Conservation (phyloP, 2,797 vertebrate species). For the Threskiornis aethiopicus region DNA sequence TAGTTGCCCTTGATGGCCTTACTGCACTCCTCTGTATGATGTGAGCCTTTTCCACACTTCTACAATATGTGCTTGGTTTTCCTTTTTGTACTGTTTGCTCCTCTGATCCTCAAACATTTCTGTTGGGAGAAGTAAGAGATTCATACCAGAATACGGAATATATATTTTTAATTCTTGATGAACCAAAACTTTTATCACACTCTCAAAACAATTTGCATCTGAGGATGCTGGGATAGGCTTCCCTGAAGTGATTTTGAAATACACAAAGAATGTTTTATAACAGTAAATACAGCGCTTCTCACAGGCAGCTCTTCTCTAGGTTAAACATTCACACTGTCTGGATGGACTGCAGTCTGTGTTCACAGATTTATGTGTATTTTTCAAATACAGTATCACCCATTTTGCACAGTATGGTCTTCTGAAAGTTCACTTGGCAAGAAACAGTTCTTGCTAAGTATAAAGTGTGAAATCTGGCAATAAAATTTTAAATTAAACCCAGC, state of each 20-base stretch:
- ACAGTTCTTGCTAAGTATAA: conserved; percentile 37
- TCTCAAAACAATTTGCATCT: background rate
- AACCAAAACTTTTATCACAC: background rate
- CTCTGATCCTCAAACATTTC: background rate
- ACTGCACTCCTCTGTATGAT: background rate
- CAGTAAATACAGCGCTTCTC: conserved; percentile 22
- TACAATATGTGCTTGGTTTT: background rate
- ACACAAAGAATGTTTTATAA: conserved; percentile 3
- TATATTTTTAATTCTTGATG: background rate
- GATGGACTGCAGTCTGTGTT: conserved; percentile 23
- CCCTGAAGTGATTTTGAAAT: background rate
- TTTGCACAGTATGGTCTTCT: conserved; percentile 26
- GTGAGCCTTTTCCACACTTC: background rate
- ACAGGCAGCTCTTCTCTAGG: conserved; percentile 20
- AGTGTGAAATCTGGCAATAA: conserved; percentile 52
- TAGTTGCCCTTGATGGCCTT: background rate
- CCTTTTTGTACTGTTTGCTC: background rate
- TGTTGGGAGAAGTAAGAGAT: background rate
- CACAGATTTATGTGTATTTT: conserved; percentile 38
- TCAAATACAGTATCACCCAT: conserved; percentile 6
- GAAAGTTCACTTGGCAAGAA: conserved; percentile 31
- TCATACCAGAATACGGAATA: background rate
- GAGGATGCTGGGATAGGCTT: background rate
- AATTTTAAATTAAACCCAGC: conserved; percentile 32
- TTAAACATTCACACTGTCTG: conserved; percentile 31